Percentiles rank a stretch among this genome's conserved stretches.
These are phyloP conservation scores for Hylaeus anthracinus DNA, from an alignment of 1,140 invertebrate species.

Conservation along the genomic window DNA sequence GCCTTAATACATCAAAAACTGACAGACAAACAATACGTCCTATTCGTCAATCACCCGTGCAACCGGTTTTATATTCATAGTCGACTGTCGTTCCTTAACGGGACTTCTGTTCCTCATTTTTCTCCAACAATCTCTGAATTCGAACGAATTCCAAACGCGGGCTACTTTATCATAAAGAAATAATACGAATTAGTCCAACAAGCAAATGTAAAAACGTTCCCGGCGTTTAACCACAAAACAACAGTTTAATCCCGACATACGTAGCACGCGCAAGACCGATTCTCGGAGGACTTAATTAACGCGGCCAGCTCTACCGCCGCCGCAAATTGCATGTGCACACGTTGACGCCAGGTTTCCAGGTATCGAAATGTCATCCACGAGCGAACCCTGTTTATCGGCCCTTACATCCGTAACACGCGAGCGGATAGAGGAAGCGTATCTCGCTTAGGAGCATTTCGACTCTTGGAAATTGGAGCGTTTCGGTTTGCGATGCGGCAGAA, in stretches of 20 bases:
- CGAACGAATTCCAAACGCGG: no score
- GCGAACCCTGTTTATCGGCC: not conserved
- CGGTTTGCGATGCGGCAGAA: not conserved
- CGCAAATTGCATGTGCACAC: not conserved
- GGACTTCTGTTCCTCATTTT: no score
- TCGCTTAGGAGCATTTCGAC: not conserved
- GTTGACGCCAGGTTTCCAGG: not conserved
- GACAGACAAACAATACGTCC: no score
- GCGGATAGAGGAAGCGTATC: not conserved
- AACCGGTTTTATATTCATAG: no score
- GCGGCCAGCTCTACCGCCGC: not conserved
- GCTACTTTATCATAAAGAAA: no score
- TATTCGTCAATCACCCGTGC: no score
- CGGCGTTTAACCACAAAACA: not conserved
- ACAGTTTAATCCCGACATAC: not conserved
- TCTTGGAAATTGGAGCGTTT: conserved; percentile 2
- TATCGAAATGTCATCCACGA: conserved; percentile 35
- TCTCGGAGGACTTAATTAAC: conserved; percentile 18
- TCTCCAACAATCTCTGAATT: no score
- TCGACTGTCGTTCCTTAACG: no score
- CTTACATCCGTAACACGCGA: not conserved
- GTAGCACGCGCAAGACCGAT: not conserved
- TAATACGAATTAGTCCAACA: no score
- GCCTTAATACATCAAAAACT: no score
- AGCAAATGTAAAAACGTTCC: no score